Evolutionary conservation across 1,140 invertebrate genomes (phyloP), one percentile per base, ranked within the genome.

Genomic region (Lasaia peninsularis): DNA sequence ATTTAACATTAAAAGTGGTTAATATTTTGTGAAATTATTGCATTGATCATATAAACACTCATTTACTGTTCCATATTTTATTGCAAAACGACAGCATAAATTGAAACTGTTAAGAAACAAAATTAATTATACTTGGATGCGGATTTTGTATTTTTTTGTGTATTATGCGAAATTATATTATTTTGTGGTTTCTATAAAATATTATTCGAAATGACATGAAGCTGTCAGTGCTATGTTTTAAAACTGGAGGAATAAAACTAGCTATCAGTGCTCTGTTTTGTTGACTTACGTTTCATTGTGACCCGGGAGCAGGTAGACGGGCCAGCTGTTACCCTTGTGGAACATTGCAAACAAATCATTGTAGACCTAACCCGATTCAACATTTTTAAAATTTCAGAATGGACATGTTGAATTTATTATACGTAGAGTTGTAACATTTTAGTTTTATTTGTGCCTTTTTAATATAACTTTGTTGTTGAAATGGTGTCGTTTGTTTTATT

Each of bases 231-330:
- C 35, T 37, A 37, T n/a, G n/a, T 40, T 40, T 40, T 16, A 40
- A 66, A 73, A 71, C 67, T 62, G 66, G 64, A 71, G 64, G 71
- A 78, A 77, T 72, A 80, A 80, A 78, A 86, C 80, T 78, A 74
- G 67, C 52, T 64, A 69, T 62, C 62, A 51, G 67, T 60, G 64
- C 34, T 35, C 33, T 34, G 64, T 66, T 74, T 75, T 80, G 76
- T 78, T 73, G 73, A 76, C 73, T 75, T 66, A 78, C 71, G 71
- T 73, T 75, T 70, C 72, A 80, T 84, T 81, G 77, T 85, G 62
- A 9, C 37, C 16, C 37, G 37, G 64, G 71, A 74, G 80, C 81
- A 87, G 84, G 84, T 85, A 87, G 75, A 62, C 67, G 61, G 55
- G 65, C 70, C 78, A 83, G 78, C 78, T 82, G 79, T 78, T 76